Conservation (phyloP, 2,888 invertebrate genomes). For the Hartigia nigra region DNA sequence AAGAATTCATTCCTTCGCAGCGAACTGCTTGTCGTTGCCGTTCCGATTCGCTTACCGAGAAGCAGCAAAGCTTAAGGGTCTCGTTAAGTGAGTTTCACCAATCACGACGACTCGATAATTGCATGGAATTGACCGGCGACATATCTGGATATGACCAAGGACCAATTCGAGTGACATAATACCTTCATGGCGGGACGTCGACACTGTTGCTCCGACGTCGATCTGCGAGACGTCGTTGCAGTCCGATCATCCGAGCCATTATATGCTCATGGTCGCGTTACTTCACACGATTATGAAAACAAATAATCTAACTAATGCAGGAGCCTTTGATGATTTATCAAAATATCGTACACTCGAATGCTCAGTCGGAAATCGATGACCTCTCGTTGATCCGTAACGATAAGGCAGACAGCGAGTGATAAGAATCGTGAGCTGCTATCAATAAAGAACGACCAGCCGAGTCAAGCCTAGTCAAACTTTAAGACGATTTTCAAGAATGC, state of each 20-base stretch:
- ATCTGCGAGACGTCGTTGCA: neutral
- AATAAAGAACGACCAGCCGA: neutral
- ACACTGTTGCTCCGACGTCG: neutral
- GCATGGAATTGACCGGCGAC: slow-evolving; percentile 49
- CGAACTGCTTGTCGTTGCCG: neutral
- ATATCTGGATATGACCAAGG: slow-evolving; percentile 22
- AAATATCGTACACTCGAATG: neutral
- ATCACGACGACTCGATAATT: slow-evolving; percentile 49
- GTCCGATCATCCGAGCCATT: neutral
- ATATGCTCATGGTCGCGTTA: neutral
- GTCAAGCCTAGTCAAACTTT: neutral
- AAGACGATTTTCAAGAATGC: neutral
- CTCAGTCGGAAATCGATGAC: neutral
- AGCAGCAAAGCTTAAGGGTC: slow-evolving; percentile 9
- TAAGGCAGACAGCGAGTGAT: neutral
- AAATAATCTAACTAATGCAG: neutral
- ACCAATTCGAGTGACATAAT: neutral
- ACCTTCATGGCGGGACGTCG: neutral
- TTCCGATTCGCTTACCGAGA: neutral
- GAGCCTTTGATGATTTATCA: neutral
- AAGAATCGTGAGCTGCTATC: neutral
- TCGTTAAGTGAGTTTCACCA: slow-evolving; percentile 49
- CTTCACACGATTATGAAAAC: neutral
- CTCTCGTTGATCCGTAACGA: neutral
- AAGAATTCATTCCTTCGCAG: neutral